These are phyloP conservation scores for Caenorhabditis brenneri DNA, from an alignment of 1,140 invertebrate genomes.

Conservation along the genomic window DNA sequence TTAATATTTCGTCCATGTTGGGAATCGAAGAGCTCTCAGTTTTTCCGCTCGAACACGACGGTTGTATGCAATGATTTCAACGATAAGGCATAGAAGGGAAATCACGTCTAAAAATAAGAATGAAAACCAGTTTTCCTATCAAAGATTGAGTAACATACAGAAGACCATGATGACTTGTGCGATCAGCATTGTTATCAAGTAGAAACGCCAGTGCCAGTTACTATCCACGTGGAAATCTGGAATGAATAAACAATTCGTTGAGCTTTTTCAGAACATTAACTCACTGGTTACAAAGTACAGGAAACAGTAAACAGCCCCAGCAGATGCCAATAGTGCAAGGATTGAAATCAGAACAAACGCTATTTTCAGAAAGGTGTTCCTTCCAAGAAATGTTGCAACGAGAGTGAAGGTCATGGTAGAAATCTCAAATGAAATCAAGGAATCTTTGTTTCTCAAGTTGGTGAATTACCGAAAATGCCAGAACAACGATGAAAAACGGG, in stretches of 20 bases:
- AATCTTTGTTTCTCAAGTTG: no score
- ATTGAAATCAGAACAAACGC: background rate
- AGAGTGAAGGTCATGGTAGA: background rate
- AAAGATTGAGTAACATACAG: background rate
- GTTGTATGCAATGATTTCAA: conserved; percentile 15
- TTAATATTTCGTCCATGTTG: conserved; percentile 13
- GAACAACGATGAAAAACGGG: background rate
- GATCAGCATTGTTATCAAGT: conserved; percentile 3
- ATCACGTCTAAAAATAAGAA: background rate
- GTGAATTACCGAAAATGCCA: background rate
- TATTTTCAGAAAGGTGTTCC: background rate
- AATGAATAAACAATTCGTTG: background rate
- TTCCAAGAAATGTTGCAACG: background rate
- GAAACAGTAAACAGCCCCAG: background rate
- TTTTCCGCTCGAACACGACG: conserved; percentile 15
- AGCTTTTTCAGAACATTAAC: background rate
- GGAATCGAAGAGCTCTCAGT: background rate
- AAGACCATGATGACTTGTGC: background rate
- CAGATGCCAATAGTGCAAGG: background rate
- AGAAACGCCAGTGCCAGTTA: background rate
- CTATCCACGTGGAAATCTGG: background rate
- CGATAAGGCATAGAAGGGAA: conserved; percentile 6
- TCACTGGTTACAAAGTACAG: background rate
- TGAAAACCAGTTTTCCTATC: background rate
- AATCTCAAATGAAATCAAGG: background rate